Conservation (phyloP, 2,888 invertebrate species). For the Cheilosia pagana region DNA sequence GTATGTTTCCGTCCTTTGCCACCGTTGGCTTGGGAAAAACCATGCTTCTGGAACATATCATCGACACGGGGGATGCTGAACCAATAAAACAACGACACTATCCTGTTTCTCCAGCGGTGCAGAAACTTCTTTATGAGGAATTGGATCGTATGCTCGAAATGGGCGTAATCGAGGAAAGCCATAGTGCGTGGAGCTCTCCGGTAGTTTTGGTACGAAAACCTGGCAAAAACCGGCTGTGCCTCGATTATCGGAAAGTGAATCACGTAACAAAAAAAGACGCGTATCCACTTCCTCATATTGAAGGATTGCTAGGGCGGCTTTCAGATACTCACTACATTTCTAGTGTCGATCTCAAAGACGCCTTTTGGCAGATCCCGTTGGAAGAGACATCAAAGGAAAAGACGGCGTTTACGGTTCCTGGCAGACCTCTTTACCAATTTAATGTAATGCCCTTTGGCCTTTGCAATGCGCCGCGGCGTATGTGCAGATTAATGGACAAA, state of each 20-base stretch:
- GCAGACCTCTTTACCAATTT: constrained; percentile 3
- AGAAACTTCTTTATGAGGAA: constrained; percentile 17
- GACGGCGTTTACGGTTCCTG: constrained; percentile 22
- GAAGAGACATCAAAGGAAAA: not conserved
- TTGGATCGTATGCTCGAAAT: constrained; percentile 8
- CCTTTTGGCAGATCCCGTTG: not conserved
- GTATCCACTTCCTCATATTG: not conserved
- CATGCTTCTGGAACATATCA: not conserved
- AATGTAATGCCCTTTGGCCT: constrained; percentile 1
- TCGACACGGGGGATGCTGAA: not conserved
- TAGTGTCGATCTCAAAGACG: not conserved
- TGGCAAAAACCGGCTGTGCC: constrained; percentile 1
- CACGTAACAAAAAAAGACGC: not conserved
- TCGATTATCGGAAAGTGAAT: not conserved
- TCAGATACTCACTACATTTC: constrained; percentile 6
- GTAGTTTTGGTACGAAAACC: constrained; percentile 5
- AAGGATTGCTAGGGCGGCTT: constrained; percentile 6
- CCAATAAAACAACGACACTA: not conserved
- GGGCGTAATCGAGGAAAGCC: not conserved
- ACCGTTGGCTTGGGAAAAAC: not conserved
- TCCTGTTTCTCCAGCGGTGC: constrained; percentile 5
- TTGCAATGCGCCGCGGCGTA: constrained; percentile 4
- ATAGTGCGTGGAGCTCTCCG: not conserved
- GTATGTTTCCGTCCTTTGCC: constrained; percentile 11
- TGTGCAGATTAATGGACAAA: constrained; percentile 18